Conservation (phyloP, 2,888 invertebrate genomes). For the Chironomus riparius region DNA sequence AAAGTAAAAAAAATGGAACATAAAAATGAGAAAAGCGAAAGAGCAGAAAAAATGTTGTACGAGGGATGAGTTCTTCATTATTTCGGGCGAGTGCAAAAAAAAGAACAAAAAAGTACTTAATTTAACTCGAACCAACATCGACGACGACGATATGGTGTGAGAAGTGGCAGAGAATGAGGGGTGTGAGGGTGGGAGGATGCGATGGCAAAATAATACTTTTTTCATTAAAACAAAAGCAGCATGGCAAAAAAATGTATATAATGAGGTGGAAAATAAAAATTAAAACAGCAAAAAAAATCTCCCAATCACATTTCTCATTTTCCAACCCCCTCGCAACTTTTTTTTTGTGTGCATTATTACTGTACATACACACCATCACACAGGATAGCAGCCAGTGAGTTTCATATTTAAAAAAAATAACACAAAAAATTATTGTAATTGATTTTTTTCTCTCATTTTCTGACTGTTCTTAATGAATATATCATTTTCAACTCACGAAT, state of each 20-base stretch:
- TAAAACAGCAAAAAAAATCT: slow-evolving; percentile 2
- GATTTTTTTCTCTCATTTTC: background rate
- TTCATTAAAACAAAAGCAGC: slow-evolving; percentile 3
- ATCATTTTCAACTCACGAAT: background rate
- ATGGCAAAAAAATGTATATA: background rate
- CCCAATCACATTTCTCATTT: background rate
- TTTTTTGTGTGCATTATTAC: too few species aligned
- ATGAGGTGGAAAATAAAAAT: slow-evolving; percentile 22
- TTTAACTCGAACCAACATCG: background rate
- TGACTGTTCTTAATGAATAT: slow-evolving; percentile 14
- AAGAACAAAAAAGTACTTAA: slow-evolving; percentile 15
- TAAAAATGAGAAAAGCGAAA: slow-evolving; percentile 17
- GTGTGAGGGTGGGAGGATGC: background rate
- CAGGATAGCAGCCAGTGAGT: background rate
- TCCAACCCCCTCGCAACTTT: background rate
- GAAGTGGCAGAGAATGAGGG: background rate
- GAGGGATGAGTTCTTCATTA: background rate
- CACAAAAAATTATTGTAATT: slow-evolving; percentile 3
- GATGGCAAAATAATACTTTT: slow-evolving; percentile 1
- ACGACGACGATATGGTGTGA: background rate
- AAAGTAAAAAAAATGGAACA: slow-evolving; percentile 22
- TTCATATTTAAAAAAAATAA: background rate
- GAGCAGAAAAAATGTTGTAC: background rate
- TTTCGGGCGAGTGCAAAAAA: background rate
- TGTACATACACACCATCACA: too few species aligned